A percentile compares a stretch with the other conserved stretches of the same genome.
phyloP scores from a whole-genome alignment of 2,797 vertebrate species.

The Phylloscopus collybita region DNA sequence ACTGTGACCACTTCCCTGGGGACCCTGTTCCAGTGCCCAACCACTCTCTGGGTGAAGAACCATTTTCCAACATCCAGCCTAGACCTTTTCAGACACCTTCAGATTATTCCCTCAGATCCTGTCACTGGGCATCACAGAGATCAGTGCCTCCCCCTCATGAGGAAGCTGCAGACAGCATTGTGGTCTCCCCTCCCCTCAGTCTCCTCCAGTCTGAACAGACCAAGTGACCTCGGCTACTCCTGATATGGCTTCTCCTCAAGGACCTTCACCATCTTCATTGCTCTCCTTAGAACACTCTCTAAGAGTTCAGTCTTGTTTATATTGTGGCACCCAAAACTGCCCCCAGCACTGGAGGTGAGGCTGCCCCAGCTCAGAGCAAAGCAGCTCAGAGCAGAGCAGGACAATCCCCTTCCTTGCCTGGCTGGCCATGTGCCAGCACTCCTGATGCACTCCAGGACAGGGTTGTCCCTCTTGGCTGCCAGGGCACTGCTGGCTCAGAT shows the following conservation, averaged over 20 bases:
- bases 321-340: neutral
- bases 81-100: neutral
- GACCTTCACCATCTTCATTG: fast-evolving
- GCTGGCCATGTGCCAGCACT: fast-evolving
- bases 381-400: fast-evolving
- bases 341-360: fast-evolving
- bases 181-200: neutral
- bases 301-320: neutral
- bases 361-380: fast-evolving
- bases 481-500: neutral
- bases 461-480: neutral
- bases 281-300: neutral
- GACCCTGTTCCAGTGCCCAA: neutral
- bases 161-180: neutral
- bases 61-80: neutral
- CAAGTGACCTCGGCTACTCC: neutral
- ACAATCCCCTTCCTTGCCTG: fast-evolving
- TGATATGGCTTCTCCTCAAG: fast-evolving
- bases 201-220: neutral
- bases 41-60: neutral
- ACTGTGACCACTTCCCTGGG: neutral
- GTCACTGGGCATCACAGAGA: neutral
- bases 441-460: fast-evolving
- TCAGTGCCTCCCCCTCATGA: neutral
- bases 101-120: neutral